Base-by-base conservation (phyloP, 2,113 vertebrate species). In the Nesogale talazaci region DNA sequence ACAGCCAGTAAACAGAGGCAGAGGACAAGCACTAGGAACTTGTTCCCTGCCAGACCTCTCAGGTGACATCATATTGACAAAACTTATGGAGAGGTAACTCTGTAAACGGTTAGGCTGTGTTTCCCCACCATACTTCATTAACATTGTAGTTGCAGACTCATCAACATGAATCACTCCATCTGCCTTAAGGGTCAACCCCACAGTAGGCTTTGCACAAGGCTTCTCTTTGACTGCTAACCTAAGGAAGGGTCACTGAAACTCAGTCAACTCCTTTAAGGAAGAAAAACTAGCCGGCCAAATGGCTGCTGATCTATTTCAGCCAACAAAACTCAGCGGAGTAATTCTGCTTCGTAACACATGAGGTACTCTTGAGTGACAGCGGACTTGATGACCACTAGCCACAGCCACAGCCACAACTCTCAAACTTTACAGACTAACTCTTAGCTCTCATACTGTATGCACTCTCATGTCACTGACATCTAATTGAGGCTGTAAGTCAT, bases 401-500 rank as follows among this genome's bases (percentile, higher is more conserved):
- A 27, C 61, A 65, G 29, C 67, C 16, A 15, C 31, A 63, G 23
- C 61, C 9, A 67, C 23, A 65, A 63, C 9, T 70, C n/a, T 34
- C 67, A n/a, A 70, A 17, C 8, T 70, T 2, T 40, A 6, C 16
- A 83, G 36, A 23, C 10, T 56, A 34, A 74, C 77, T 29, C n/a
- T 52, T 77, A 74, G 40, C 42, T 91, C 17, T 1, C 11, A 61
- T 2, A 56, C 1, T 46, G 29, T 63, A 67, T 93, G 92, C 83
- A 86, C 2, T 6, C 79, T n/a, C 5, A 57, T 90, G 59, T 70
- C 90, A 86, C 65, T 76, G 94, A 90, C 93, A 93, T 46, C 3
- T 61, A 72, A 9, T 36, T 59, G 12, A 6, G 27, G 1, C 89
- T 29, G 92, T 3, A 69, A 59, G 17, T 89, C 36, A 81, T 31